Evolutionary conservation across 2,888 invertebrate species (phyloP), one percentile per base, ranked within the genome.

Genomic region (Siphonodentalium dalli): DNA sequence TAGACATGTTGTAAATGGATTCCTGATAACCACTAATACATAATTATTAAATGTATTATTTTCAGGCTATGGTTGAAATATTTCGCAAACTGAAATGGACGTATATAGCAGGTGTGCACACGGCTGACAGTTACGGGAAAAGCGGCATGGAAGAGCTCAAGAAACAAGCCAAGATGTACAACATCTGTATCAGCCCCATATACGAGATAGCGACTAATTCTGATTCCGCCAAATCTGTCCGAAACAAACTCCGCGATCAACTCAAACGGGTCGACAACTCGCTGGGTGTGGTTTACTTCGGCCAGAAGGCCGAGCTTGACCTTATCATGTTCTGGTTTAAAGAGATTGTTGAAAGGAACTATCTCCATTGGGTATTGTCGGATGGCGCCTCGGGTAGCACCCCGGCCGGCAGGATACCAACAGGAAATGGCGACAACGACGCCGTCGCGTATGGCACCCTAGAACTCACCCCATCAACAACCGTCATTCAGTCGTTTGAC

Each of bases 101-200:
- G 0, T 76, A 68, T 48, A 54, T 70, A 3, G 71, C 66, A 1
- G 65, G 69, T 7, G 65, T 72, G 9, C 54, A 72, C 47, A 68
- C 65, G 3, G 53, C 65, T 27, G 68, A 72, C 44, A 58, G 58
- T 8, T 72, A 67, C 46, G 72, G 74, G 1, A 43, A 21, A 4
- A 52, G 60, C 21, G 63, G 65, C 9, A 51, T 58, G 7, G 26
- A 50, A 1, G 54, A 50, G 18, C 46, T 76, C 8, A 43, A 59
- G n/a, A 35, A 57, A 13, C 46, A 55, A 1, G 69, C 68, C 9
- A 41, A 49, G 15, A 43, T 40, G n/a, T 38, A 56, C n/a, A 65
- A 65, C 6, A 61, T 75, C 6, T 74, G 74, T 47, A 61, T 74
- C n/a, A n/a, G n/a, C n/a, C n/a, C n/a, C n/a, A n/a, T n/a, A n/a